Conservation (phyloP, 1,140 invertebrate species). For the Ridgeia piscesae region DNA sequence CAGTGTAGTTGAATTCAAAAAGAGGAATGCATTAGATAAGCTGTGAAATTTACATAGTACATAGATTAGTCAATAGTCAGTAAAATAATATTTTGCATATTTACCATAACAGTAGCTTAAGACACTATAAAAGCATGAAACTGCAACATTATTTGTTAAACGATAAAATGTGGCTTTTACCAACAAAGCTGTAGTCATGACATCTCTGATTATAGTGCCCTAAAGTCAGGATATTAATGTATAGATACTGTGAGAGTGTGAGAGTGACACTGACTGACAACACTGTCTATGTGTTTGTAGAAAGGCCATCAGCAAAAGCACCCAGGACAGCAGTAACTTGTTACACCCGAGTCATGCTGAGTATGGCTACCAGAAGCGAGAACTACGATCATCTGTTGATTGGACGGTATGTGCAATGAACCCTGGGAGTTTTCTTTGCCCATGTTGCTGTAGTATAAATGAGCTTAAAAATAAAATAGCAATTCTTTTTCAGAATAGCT, state of each 20-base stretch:
- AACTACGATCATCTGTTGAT: constrained; percentile 49
- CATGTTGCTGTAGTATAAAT: neutral
- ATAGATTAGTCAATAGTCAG: too few species aligned
- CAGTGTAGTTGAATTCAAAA: too few species aligned
- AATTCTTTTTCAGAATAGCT: neutral
- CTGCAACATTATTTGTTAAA: too few species aligned
- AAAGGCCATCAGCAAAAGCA: constrained; percentile 10
- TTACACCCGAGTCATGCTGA: constrained; percentile 26
- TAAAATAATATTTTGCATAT: too few species aligned
- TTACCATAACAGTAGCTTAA: too few species aligned
- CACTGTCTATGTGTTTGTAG: constrained; percentile 8
- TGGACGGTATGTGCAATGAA: constrained; percentile 50
- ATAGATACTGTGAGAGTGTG: neutral
- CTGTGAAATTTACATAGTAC: too few species aligned
- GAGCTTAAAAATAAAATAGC: neutral
- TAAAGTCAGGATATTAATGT: too few species aligned
- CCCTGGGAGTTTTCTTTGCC: neutral
- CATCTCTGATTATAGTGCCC: too few species aligned
- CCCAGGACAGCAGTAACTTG: constrained; percentile 19
- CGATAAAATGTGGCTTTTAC: too few species aligned
- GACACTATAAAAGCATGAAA: too few species aligned
- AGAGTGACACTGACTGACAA: neutral
- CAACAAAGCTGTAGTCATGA: too few species aligned
- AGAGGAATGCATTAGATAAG: too few species aligned
- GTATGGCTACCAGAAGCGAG: constrained; percentile 31